A percentile compares a stretch with the other conserved stretches of the same genome.
These are phyloP conservation scores for Bergia puertoricense DNA, from an alignment of 92 coral and sea anemone species.

Conservation along the genomic window DNA sequence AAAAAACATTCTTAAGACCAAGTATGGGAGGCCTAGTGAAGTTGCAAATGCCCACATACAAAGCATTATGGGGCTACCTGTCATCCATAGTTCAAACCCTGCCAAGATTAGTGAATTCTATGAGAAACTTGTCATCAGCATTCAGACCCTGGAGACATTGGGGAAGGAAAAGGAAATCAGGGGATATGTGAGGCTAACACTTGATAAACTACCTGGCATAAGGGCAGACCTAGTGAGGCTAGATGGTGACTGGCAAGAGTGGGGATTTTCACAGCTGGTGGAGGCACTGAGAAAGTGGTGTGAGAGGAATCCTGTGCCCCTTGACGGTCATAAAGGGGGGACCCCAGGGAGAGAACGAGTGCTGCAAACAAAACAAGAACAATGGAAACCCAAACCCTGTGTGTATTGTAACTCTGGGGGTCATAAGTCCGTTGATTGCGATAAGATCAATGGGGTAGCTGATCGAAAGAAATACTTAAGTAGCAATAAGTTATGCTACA, in stretches of 20 bases:
- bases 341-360: too few species aligned
- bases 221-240: too few species aligned
- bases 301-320: too few species aligned
- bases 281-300: too few species aligned
- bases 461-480: slow-evolving; percentile 6
- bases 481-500: slow-evolving; percentile 17
- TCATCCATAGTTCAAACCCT: slow-evolving; percentile 46
- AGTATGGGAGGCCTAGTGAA: slow-evolving; percentile 62
- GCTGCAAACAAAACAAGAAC: too few species aligned
- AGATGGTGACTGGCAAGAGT: too few species aligned
- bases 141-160: slow-evolving; percentile 38
- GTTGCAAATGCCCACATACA: slow-evolving; percentile 61
- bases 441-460: not conserved
- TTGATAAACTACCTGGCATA: slow-evolving; percentile 22
- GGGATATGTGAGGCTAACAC: slow-evolving; percentile 32
- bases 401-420: slow-evolving; percentile 20
- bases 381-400: too few species aligned
- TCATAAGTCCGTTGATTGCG: slow-evolving; percentile 27
- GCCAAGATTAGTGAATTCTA: slow-evolving; percentile 45
- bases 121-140: slow-evolving; percentile 38
- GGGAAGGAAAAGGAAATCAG: slow-evolving; percentile 37
- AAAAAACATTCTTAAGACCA: slow-evolving; percentile 38
- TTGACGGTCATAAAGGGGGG: too few species aligned
- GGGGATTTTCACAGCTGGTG: too few species aligned
- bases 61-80: slow-evolving; percentile 43